Evolutionary conservation across 2,888 invertebrate species (phyloP).

Genomic region (Onthophagus sagittarius): DNA sequence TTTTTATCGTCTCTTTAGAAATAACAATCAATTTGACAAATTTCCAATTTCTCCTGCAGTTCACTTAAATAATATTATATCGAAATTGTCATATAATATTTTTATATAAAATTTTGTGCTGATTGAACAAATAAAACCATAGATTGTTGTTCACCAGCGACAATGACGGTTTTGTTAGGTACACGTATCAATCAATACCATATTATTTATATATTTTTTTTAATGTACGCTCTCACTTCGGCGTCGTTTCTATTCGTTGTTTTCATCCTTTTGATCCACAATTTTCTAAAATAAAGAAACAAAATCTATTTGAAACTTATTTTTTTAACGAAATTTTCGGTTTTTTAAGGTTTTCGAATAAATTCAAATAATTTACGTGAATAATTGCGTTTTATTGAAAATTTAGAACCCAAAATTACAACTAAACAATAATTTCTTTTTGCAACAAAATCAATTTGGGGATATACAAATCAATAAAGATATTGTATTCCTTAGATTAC

Average conservation of each 20-base stretch:
- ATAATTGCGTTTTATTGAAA: not conserved
- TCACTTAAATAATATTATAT: not conserved
- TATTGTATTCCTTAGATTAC: not conserved
- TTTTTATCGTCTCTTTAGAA: slow-evolving; percentile 29
- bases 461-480: not conserved
- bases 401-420: not conserved
- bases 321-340: not conserved
- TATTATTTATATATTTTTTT: not conserved
- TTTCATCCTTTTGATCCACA: slow-evolving; percentile 31
- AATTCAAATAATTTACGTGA: not conserved
- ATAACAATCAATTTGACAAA: slow-evolving; percentile 30
- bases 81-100: slow-evolving; percentile 8
- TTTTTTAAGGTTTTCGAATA: not conserved
- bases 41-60: slow-evolving; percentile 25
- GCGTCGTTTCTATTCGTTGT: slow-evolving; percentile 17
- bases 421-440: not conserved
- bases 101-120: slow-evolving; percentile 1
- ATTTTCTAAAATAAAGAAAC: slow-evolving; percentile 27
- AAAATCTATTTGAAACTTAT: not conserved
- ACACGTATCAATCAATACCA: slow-evolving; percentile 10
- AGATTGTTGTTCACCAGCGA: not conserved
- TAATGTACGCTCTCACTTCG: not conserved
- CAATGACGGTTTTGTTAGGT: slow-evolving; percentile 8
- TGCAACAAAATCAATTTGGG: not conserved
- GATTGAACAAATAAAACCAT: not conserved